Conservation (phyloP, 2,888 invertebrate genomes). For the Marasmarcha lunaedactyla region DNA sequence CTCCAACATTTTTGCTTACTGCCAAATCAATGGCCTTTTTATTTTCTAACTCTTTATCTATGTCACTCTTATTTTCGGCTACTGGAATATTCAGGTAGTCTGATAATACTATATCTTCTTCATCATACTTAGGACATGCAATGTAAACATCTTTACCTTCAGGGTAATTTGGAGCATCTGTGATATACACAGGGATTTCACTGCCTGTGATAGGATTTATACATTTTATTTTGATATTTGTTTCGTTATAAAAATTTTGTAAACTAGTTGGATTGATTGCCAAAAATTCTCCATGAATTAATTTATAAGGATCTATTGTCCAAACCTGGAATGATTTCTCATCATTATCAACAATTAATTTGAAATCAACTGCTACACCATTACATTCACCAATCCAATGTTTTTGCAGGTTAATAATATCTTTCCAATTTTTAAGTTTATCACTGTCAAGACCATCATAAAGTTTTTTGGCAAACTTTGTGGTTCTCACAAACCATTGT, state of each 20-base stretch:
- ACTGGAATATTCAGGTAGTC: constrained; percentile 58
- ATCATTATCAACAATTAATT: constrained; percentile 38
- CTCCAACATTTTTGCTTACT: constrained; percentile 73
- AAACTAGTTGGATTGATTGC: constrained; percentile 59
- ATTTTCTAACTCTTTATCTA: constrained; percentile 53
- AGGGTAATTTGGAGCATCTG: constrained; percentile 73
- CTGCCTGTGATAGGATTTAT: constrained; percentile 79
- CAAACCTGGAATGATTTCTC: constrained; percentile 70
- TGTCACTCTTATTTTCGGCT: constrained; percentile 15
- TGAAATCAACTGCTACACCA: constrained; percentile 80
- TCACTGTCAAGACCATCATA: constrained; percentile 79
- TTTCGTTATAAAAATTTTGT: constrained; percentile 25
- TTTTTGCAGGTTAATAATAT: constrained; percentile 85
- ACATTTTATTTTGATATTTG: constrained; percentile 32
- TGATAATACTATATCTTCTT: constrained; percentile 73
- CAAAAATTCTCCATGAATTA: constrained; percentile 78
- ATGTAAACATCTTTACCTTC: constrained; percentile 76
- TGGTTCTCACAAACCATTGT: constrained; percentile 97
- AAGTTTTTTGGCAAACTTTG: constrained; percentile 80
- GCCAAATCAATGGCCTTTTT: constrained; percentile 71
- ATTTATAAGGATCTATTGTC: constrained; percentile 80
- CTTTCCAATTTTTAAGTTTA: constrained; percentile 82
- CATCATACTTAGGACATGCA: constrained; percentile 75
- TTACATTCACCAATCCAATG: constrained; percentile 92
- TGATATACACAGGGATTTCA: constrained; percentile 75